These are phyloP conservation scores for Jaculus jaculus DNA, from an alignment of 2,113 vertebrate species.

Conservation along the genomic window DNA sequence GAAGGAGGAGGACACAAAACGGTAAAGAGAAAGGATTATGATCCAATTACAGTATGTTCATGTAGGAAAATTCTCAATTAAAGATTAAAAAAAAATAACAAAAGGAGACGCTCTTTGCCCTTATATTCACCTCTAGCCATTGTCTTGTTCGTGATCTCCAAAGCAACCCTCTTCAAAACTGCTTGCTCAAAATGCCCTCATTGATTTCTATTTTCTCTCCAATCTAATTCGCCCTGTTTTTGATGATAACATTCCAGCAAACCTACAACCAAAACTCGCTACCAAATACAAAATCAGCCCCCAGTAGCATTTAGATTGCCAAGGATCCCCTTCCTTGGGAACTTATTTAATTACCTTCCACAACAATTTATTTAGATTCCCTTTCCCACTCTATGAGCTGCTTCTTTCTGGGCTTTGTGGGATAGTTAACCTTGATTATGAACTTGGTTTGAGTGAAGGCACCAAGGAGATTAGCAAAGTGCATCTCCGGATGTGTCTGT, in stretches of 20 bases:
- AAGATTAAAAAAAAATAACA: neutral
- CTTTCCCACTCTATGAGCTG: neutral
- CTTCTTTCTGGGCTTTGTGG: neutral
- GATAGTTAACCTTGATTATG: neutral
- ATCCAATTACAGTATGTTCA: too few relatives aligned
- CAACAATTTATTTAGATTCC: neutral
- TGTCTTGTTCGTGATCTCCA: neutral
- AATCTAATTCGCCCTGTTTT: neutral
- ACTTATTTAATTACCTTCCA: neutral
- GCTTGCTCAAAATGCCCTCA: neutral
- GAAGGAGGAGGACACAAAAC: too few relatives aligned
- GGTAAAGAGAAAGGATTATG: too few relatives aligned
- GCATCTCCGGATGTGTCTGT: neutral
- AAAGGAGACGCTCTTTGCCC: neutral
- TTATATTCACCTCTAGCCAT: neutral
- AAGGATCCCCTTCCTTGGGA: neutral
- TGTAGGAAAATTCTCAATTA: too few relatives aligned
- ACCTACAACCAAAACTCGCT: neutral
- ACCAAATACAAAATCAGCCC: neutral
- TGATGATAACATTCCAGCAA: neutral
- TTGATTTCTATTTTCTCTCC: neutral
- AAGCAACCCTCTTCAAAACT: neutral
- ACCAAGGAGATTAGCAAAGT: neutral
- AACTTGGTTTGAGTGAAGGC: neutral
- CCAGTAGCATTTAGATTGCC: neutral